Evolutionary conservation across 2,888 invertebrate species (phyloP).

Genomic region (Eueremaeus valkanovi): DNA sequence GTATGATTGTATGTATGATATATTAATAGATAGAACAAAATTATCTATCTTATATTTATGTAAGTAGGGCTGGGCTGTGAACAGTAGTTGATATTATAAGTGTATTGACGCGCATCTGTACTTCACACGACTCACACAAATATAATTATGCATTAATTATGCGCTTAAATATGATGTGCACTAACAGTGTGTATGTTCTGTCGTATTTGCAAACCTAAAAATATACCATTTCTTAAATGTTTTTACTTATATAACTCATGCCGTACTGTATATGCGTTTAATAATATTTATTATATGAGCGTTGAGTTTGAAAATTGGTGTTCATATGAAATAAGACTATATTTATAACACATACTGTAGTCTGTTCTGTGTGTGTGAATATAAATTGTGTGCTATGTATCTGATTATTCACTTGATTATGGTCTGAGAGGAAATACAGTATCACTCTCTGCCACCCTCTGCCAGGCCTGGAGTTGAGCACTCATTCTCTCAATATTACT

Average conservation of each 20-base stretch:
- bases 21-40: background rate
- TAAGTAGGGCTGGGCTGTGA: background rate
- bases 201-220: too few relatives aligned
- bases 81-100: background rate
- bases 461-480: background rate
- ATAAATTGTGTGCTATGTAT: background rate
- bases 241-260: too few relatives aligned
- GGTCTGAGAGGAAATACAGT: background rate
- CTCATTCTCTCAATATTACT: background rate
- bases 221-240: too few relatives aligned
- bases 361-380: too few relatives aligned
- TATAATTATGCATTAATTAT: conserved; percentile 9
- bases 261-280: too few relatives aligned
- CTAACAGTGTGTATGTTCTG: too few relatives aligned
- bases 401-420: background rate
- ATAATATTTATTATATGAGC: too few relatives aligned
- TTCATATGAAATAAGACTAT: too few relatives aligned
- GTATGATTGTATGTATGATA: background rate
- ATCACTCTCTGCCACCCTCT: conserved; percentile 7
- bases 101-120: conserved; percentile 12
- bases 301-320: too few relatives aligned
- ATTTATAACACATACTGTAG: too few relatives aligned
- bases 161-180: too few relatives aligned
- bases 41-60: background rate
- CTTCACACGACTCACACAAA: background rate